Evolutionary conservation across 2,113 vertebrate genomes (phyloP), one percentile per base, ranked within the genome.

Genomic region (Cyprinodon tularosa): DNA sequence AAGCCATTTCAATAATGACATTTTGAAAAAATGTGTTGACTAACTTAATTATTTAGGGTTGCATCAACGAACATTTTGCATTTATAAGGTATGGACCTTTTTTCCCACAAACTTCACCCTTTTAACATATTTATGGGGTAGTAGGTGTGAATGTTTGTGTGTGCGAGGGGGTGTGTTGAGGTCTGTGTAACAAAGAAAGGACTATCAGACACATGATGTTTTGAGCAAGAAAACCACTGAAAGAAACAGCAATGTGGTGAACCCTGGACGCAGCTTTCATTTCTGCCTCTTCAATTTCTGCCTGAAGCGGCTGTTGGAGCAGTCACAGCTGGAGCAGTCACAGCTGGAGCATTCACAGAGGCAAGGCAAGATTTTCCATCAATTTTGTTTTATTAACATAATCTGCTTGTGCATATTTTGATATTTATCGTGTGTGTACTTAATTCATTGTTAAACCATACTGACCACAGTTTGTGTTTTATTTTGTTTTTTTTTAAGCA

Each of bases 301-400:
- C 42, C 69, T 38, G 77, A 72, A 40, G 78, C 65, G 11, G 66
- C 12, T 1, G 61, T 71, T 17, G 62, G 5, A 57, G 50, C 50
- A 57, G 50, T n/a, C 40, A 74, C 67, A 40, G 61, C 71, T 11
- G 5, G 5, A 57, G 50, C 50, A 57, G 50, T n/a, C 40, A 74
- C 67, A 40, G 22, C 1, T 17, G 62, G 29, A 29, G 29, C 29
- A 29, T 1, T 29, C 29, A 29, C 29, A 29, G 29, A 29, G 29
- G 29, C 29, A 29, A 77, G 80, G 87, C 87, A 89, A 77, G 80
- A 71, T 29, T 12, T 50, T 39, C 53, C 13, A 57, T 36, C 47
- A 53, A 36, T 29, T 59, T 0, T 0, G 20, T 14, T 11, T 12
- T 12, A 36, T 61, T 61, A 14, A 17, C 50, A 57, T 9, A 20